Evolutionary conservation across 35 echinoderm and acorn worm species (phyloP), one percentile per base, ranked within the genome.

Genomic region (Ophioderma brevispina): DNA sequence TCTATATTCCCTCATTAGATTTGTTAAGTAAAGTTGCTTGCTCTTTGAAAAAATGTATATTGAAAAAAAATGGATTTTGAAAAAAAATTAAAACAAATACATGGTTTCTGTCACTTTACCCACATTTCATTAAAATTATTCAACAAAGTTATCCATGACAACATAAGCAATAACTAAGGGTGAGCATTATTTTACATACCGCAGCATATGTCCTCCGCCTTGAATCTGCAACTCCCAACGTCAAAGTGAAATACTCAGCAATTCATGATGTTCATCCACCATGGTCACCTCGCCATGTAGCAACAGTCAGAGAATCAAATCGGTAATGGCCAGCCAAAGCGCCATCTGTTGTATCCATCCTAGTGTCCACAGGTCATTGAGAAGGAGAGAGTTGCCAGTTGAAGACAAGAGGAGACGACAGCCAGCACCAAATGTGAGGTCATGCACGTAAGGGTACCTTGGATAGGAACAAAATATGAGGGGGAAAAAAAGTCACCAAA

Each of bases 321-420:
- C 89, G 88, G 55, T 91, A 97, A 78, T 97, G 91, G 23, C 92
- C 95, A 4, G 90, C 90, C 36, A 89, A 42, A 33, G 32, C 46
- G 25, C 85, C 81, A 19, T 32, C 39, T 35, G 76, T 52, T 33
- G 86, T 40, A 34, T 90, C 92, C 8, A 93, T 21, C 28, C 78
- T 82, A 3, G 91, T 88, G 23, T 93, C 84, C 0, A 93, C 23
- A 32, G 81, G 39, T 97, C 88, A 52, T 84, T 81, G 19, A 90
- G 88, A 36, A 93, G 82, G 39, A 75, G 92, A 1, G 95, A 94
- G 35, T 87, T 90, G 37, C 95, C 95, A 50, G 52, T 88, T 37
- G 83, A 64, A 21, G 91, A 90, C 32, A 97, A 80, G 25, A 97
- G 95, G 17, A 97, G 91, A 50, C 88, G 91, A 85, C 95, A 97